Percentiles rank a stretch among this genome's conserved stretches.
phyloP scores from a whole-genome alignment of 2,888 invertebrate species.

The Cantharis lateralis region DNA sequence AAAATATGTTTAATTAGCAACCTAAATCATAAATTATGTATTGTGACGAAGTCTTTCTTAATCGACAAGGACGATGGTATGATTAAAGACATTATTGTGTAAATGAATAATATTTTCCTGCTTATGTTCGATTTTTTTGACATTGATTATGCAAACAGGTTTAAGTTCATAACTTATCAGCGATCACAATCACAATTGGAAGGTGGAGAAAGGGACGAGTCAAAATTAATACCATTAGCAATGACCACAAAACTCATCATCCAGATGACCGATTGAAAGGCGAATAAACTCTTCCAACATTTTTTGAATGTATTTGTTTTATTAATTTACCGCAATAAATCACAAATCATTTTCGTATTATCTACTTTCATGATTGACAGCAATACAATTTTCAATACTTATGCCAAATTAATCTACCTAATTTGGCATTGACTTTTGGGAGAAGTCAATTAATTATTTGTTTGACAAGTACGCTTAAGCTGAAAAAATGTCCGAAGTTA shows the following conservation, averaged over 20 bases:
- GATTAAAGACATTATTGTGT: neutral
- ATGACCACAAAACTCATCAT: neutral
- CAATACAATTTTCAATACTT: neutral
- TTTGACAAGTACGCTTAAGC: neutral
- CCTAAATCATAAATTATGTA: neutral
- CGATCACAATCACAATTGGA: neutral
- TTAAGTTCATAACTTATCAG: neutral
- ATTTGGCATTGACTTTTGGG: neutral
- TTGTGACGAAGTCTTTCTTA: neutral
- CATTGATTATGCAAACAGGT: neutral
- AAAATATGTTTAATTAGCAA: conserved; percentile 1
- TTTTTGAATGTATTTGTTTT: neutral
- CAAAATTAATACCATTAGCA: neutral
- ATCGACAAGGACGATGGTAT: neutral
- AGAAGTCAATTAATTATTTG: neutral
- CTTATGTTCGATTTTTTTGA: neutral
- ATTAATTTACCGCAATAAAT: neutral
- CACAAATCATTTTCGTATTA: neutral
- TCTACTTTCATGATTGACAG: neutral
- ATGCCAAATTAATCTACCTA: neutral
- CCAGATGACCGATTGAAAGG: neutral
- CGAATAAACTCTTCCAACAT: neutral
- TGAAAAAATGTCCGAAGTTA: neutral
- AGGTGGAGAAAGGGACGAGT: neutral
- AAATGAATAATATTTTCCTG: neutral